Percentiles rank a stretch among this genome's conserved stretches.
phyloP scores from a whole-genome alignment of 2,797 vertebrate species.

The Sebastes hopkinsi region DNA sequence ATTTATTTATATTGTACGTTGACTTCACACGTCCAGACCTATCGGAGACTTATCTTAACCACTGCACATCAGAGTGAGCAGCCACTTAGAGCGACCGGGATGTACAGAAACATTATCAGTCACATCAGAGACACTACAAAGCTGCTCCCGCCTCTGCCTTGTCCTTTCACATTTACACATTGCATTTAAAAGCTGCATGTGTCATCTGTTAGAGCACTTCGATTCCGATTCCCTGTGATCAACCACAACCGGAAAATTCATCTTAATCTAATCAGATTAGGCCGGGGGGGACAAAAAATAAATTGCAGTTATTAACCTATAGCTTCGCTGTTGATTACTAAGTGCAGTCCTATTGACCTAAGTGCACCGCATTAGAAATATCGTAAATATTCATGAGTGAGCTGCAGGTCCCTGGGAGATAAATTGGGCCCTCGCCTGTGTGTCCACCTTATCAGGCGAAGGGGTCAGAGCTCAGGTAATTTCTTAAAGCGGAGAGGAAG shows the following conservation, averaged over 20 bases:
- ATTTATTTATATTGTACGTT: not conserved
- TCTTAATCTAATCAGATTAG: conserved; percentile 43
- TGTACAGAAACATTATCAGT: conserved; percentile 36
- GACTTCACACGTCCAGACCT: conserved; percentile 17
- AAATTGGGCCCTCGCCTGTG: conserved; percentile 36
- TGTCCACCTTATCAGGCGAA: conserved; percentile 52
- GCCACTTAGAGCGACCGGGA: conserved; percentile 23
- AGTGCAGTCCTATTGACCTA: conserved; percentile 48
- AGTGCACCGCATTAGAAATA: conserved; percentile 26
- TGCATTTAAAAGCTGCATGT: conserved; percentile 20
- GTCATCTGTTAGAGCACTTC: conserved; percentile 6
- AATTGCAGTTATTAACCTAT: conserved; percentile 60
- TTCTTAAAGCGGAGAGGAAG: conserved; percentile 30
- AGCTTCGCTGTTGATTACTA: conserved; percentile 50
- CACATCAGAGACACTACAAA: conserved; percentile 46
- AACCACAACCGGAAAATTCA: not conserved
- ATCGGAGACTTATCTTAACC: conserved; percentile 24
- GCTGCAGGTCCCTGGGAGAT: conserved; percentile 29
- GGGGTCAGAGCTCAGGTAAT: conserved; percentile 56
- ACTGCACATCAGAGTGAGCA: conserved; percentile 24
- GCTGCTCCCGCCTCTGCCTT: not conserved
- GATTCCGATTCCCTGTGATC: conserved; percentile 8
- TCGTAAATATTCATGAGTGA: conserved; percentile 70
- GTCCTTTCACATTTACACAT: conserved; percentile 36
- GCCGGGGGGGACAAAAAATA: conserved; percentile 28